Evolutionary conservation across 1,140 invertebrate species (phyloP), one percentile per base, ranked within the genome.

Genomic region (Venturia canescens): DNA sequence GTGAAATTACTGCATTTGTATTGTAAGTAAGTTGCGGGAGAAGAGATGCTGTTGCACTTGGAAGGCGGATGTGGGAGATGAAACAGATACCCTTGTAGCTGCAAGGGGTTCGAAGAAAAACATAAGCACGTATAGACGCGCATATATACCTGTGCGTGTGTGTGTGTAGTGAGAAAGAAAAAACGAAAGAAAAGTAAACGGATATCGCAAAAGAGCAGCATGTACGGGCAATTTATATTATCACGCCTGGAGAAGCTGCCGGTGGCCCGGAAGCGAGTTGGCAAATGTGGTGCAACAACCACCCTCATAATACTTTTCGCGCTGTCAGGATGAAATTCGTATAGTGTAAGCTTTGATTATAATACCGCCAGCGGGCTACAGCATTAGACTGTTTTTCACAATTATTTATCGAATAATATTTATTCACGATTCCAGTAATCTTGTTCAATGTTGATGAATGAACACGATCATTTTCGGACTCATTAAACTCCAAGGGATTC

Each of bases 191-290:
- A 31, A 31, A 66, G 53, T 77, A 77, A 66, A 77, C 31, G 60
- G 75, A 38, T 77, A 77, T 76, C 72, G 53, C 53, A 31, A 31
- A 16, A 26, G 53, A 60, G 16, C 72, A 76, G 72, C 53, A 38
- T 76, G 23, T 76, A 76, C 72, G 53, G 29, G 50, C 72, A 76
- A 76, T 76, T 76, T 60, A 76, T 76, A 76, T 76, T 57, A 76
- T 76, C 72, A 26, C 53, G 29, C 72, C 50, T 63, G 27, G 72
- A 63, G 72, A 53, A 60, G 27, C 34, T 27, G 72, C 72, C 53
- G 53, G 72, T 76, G 72, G 72, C 53, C 72, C 72, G 72, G 72
- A 76, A 76, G 53, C n/a, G 6, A 21, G 27, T 27, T 31, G 27
- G 27, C n/a, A 69, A 69, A 27, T 31, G 27, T 69, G 66, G 1